Evolutionary conservation across 2,888 invertebrate species (phyloP), one percentile per base, ranked within the genome.

Genomic region (Glyphotaelius pellucidus): DNA sequence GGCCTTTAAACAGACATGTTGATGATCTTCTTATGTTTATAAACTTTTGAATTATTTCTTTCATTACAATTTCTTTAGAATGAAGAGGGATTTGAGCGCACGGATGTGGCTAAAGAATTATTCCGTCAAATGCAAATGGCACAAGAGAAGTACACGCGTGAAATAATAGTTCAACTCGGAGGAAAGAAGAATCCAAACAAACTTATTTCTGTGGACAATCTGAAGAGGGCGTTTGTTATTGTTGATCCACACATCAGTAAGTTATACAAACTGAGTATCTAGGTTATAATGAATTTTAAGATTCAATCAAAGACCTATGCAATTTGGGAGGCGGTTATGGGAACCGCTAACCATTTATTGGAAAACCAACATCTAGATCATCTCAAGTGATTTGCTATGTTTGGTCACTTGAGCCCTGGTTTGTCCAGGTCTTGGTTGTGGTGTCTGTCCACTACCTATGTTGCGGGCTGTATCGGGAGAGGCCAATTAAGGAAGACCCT

Each of bases 121-220:
- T 95, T 94, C 94, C 95, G 96, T 0, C 96, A 96, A 94, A 94
- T 95, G 14, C 95, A 95, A 93, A 93, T 94, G 31, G 95, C 95
- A 2, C 96, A 96, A 94, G 95, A 96, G 94, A 95, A 95, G 94
- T 96, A 96, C 94, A 94, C 96, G n/a, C 95, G 96, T 25, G 96
- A 96, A 94, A 94, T 96, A 83, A 94, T 95, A 7, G 95, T 94
- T 0, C 95, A 94, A 93, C 94, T 96, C 42, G 95, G 95, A 12
- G 94, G 94, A 2, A 94, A 94, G 85, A 94, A 94, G 67, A 95
- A 94, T 89, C 94, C 94, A 38, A 93, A 93, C 94, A 94, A 94
- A 91, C 92, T 93, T 15, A 94, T 95, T 38, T 92, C 94, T 19
- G 95, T 95, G 0, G 95, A 95, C n/a, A 94, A 94, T 14, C 94